A percentile compares a stretch with the other conserved stretches of the same genome.
These are phyloP conservation scores for Frankliniella intonsa DNA, from an alignment of 2,888 invertebrate species.

Conservation along the genomic window DNA sequence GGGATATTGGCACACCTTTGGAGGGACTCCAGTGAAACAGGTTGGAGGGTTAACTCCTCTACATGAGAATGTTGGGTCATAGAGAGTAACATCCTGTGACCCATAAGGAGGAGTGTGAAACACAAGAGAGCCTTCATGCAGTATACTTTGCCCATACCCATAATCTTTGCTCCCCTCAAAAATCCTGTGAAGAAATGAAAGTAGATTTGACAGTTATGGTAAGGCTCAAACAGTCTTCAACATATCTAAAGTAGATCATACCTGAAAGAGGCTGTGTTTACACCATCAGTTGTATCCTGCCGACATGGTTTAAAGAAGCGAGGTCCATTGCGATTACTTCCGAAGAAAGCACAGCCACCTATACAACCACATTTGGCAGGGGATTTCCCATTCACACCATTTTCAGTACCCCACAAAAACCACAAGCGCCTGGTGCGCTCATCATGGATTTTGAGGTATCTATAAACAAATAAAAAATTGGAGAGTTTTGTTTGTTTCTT, in stretches of 20 bases:
- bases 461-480: conserved; percentile 38
- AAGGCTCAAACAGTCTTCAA: not conserved
- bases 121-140: conserved; percentile 79
- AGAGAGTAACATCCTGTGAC: conserved; percentile 58
- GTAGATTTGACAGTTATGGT: conserved; percentile 13
- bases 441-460: conserved; percentile 76
- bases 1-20: not conserved
- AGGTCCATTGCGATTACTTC: conserved; percentile 81
- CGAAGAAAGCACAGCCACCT: conserved; percentile 93
- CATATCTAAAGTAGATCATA: conserved; percentile 42
- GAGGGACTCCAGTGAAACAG: not conserved
- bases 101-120: conserved; percentile 89
- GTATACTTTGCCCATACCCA: conserved; percentile 90
- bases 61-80: conserved; percentile 35
- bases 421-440: conserved; percentile 78
- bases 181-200: conserved; percentile 50
- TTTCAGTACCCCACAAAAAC: conserved; percentile 83
- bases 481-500: conserved; percentile 20
- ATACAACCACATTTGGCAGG: conserved; percentile 83
- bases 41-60: not conserved
- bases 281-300: conserved; percentile 73
- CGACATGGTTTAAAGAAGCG: conserved; percentile 82
- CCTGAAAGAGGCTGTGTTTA: conserved; percentile 75
- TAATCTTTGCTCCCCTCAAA: conserved; percentile 75
- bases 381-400: conserved; percentile 59